A percentile compares a stretch with the other conserved stretches of the same genome.
Conservation (phyloP, 2,888 invertebrate species). For the Hypercompe scribonia region DNA sequence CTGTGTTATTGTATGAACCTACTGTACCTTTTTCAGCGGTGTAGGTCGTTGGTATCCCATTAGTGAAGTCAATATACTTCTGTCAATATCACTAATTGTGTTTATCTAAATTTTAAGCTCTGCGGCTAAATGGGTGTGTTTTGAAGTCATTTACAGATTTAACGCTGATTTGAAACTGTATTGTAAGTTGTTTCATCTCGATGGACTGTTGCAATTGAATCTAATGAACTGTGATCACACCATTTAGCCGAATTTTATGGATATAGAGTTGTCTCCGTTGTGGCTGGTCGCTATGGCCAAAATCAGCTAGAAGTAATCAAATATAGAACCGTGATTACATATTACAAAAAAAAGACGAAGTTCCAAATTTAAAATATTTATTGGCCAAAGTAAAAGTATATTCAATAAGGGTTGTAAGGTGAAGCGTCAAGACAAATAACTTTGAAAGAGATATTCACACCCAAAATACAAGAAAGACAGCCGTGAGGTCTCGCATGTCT, state of each 20-base stretch:
- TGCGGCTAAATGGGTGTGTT: neutral
- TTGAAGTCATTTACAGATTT: neutral
- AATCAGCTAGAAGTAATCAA: too few relatives aligned
- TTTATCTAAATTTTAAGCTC: conserved; percentile 19
- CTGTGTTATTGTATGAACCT: neutral
- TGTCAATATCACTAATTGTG: conserved; percentile 26
- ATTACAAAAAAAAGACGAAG: neutral
- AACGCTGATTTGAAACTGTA: neutral
- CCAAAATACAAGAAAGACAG: conserved; percentile 5
- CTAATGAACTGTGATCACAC: neutral
- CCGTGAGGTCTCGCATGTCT: conserved; percentile 14
- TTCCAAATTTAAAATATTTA: neutral
- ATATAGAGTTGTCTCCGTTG: too few relatives aligned
- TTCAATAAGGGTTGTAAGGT: neutral
- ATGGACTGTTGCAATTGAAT: neutral
- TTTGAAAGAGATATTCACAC: conserved; percentile 11
- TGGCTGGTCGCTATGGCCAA: too few relatives aligned
- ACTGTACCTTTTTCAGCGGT: neutral
- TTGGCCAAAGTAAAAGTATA: neutral
- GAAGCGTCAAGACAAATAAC: conserved; percentile 23
- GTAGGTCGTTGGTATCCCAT: conserved; percentile 16
- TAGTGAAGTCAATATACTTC: conserved; percentile 15
- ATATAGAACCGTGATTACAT: neutral
- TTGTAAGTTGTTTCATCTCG: neutral
- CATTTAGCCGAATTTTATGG: neutral